Evolutionary conservation across 2,888 invertebrate genomes (phyloP).

Genomic region (Sarcophaga rosellei): DNA sequence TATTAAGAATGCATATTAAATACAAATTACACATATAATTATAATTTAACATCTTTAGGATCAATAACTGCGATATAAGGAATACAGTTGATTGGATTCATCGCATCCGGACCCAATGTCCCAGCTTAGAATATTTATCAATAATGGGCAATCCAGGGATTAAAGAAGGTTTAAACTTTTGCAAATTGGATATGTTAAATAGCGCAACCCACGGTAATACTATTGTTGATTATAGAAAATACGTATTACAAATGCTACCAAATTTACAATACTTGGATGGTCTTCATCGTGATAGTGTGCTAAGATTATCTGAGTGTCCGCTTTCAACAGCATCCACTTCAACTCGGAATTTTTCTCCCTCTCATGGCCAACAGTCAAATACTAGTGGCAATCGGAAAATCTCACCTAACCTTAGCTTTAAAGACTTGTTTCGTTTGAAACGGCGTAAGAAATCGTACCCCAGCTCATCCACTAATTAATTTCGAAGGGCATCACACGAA

Average conservation of each 20-base stretch:
- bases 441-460: slow-evolving; percentile 71
- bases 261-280: slow-evolving; percentile 77
- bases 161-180: slow-evolving; percentile 84
- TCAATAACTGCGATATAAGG: slow-evolving; percentile 86
- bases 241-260: slow-evolving; percentile 75
- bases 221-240: slow-evolving; percentile 73
- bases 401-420: slow-evolving; percentile 73
- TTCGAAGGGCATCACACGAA: slow-evolving; percentile 13
- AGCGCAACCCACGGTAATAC: slow-evolving; percentile 76
- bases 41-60: slow-evolving; percentile 78
- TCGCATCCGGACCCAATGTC: slow-evolving; percentile 86
- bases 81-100: slow-evolving; percentile 88
- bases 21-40: no score
- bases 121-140: slow-evolving; percentile 88
- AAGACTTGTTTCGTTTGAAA: slow-evolving; percentile 74
- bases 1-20: background rate
- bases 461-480: slow-evolving; percentile 75
- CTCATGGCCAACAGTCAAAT: slow-evolving; percentile 19
- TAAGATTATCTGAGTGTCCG: slow-evolving; percentile 1
- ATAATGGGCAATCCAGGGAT: slow-evolving; percentile 89
- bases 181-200: slow-evolving; percentile 53
- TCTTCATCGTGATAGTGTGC: slow-evolving; percentile 61
- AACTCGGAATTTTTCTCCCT: slow-evolving; percentile 68
- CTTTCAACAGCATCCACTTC: slow-evolving; percentile 49
- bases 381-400: slow-evolving; percentile 46